Evolutionary conservation across 2,797 vertebrate genomes (phyloP), one percentile per base, ranked within the genome.

Genomic region (Peromyscus nudipes): DNA sequence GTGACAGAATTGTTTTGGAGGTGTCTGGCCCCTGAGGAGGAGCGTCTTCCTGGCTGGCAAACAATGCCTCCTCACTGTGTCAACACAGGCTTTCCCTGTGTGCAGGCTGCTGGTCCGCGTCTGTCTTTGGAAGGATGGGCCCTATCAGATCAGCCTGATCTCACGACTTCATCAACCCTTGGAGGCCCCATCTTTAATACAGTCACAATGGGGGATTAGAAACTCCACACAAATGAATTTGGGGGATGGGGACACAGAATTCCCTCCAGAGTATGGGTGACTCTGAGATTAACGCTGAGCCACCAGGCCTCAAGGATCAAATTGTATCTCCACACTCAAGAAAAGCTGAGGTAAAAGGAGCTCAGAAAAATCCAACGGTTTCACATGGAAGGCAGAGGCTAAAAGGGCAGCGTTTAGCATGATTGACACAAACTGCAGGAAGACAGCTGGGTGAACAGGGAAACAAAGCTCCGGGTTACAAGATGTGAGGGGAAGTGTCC

Each of bases 351-450:
- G 73, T 21, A 84, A 80, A 80, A 73, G 82, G 0, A 65, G 82
- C 89, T 86, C 37, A 89, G 85, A 62, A 86, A 92, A 95, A 62
- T 64, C 75, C 71, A 60, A 76, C 43, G 27, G 46, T 49, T 79
- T 76, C 79, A 52, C 12, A 19, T 34, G 88, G 88, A 92, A 92
- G 27, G 89, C n/a, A 87, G 64, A 57, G 25, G 81, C 37, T 65
- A 40, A 96, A 94, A 95, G 40, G 79, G 81, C 49, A 84, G 75
- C 55, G 9, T 60, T 71, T 46, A 64, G 40, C 55, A 62, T 43
- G 27, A 85, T 0, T 57, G 96, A 91, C 34, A 89, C 43, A 75
- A 43, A 84, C 23, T 64, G 19, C 73, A 43, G 23, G 43, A 52
- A 94, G 85, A 37, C 71, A 89, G 89, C 69, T 65, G 71, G 31